Base-by-base conservation (phyloP, 2,797 vertebrate species). In the Gymnothorax reevesii region DNA sequence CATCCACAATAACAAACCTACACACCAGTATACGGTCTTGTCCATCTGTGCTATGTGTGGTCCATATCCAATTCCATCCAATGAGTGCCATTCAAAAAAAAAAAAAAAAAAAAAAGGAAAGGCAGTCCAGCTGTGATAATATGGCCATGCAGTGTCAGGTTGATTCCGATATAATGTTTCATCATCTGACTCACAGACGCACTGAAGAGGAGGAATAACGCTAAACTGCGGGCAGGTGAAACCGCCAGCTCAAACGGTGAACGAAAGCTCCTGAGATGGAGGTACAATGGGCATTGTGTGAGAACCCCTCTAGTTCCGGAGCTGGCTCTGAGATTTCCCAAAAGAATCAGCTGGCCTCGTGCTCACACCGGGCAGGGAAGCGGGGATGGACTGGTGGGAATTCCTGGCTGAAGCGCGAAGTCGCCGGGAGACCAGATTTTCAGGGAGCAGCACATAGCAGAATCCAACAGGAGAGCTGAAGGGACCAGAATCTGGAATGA, bases 391-490 rank as follows among this genome's bases (percentile, higher is more conserved):
- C 75, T 55, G 57, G 25, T 6, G 57, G 71, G 84, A 62, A 62
- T 85, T 85, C 73, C 55, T 80, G 73, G 57, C 57, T 20, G 33
- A 20, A 59, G 10, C 25, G 20, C 17, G 57, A 22, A 4, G 59
- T 79, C 57, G 12, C 84, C 20, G 13, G 55, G 73, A 85, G 57
- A 79, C 57, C n/a, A 49, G 55, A 4, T 59, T 85, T 79, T n/a
- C 27, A 84, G 49, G 4, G 42, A 33, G 33, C 69, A 4, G 71
- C 17, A 54, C 62, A 9, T 3, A 49, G 12, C 49, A 79, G 75
- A 54, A 17, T 17, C 75, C 0, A 49, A 42, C 42, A 54, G 75
- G 42, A 20, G 75, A 52, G 75, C 75, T 54, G 12, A 42, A 9
- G 42, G 33, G 1, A 22, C 27, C n/a, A 25, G 42, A 17, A 12